These are phyloP conservation scores for Protonemura montana DNA, from an alignment of 2,888 invertebrate genomes.

Conservation along the genomic window DNA sequence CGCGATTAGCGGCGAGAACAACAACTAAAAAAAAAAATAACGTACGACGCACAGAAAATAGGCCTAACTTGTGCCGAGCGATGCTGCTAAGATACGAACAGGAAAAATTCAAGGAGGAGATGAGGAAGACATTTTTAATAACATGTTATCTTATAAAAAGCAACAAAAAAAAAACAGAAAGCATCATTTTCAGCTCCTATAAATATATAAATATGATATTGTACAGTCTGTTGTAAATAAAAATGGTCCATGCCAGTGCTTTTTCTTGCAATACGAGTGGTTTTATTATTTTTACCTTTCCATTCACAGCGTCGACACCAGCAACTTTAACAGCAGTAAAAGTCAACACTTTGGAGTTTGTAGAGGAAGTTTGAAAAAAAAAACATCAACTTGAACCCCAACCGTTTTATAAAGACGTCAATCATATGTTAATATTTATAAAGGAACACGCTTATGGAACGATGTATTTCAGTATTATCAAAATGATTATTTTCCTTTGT, in stretches of 20 bases:
- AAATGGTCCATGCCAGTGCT: slow-evolving; percentile 18
- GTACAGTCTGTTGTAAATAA: slow-evolving; percentile 28
- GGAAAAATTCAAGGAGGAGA: background rate
- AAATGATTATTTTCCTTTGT: too few species aligned
- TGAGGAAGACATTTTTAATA: background rate
- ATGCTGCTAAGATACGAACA: background rate
- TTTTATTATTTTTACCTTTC: background rate
- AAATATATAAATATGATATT: slow-evolving; percentile 4
- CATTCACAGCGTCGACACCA: background rate
- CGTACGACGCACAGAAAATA: background rate
- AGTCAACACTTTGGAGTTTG: too few species aligned
- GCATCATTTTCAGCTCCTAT: slow-evolving; percentile 9
- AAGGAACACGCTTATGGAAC: too few species aligned
- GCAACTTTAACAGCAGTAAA: background rate
- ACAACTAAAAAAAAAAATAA: background rate
- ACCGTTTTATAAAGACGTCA: too few species aligned
- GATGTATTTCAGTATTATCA: too few species aligned
- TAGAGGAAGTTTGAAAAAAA: too few species aligned
- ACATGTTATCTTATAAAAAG: background rate
- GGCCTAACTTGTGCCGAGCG: background rate
- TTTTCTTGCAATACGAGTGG: background rate
- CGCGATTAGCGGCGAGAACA: background rate
- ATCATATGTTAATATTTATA: too few species aligned
- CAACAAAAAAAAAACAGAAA: background rate
- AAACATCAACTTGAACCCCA: too few species aligned